Percentiles rank a stretch among this genome's conserved stretches.
phyloP scores from a whole-genome alignment of 2,888 invertebrate species.

The Podabrus alpinus region DNA sequence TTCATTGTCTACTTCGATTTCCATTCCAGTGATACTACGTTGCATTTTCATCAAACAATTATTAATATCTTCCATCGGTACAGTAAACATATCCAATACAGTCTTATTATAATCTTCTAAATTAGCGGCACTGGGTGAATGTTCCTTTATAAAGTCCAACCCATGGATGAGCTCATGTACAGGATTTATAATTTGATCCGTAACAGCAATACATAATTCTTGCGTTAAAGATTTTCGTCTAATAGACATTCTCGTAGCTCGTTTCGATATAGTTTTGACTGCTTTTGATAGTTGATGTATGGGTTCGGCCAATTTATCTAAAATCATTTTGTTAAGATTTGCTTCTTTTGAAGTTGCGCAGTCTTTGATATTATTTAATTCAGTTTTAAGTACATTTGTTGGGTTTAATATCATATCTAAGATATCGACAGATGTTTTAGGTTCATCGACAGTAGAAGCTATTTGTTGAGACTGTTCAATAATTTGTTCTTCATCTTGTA shows the following conservation, averaged over 20 bases:
- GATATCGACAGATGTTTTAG: slow-evolving; percentile 41
- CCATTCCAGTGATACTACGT: slow-evolving; percentile 35
- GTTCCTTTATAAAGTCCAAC: slow-evolving; percentile 57
- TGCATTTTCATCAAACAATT: slow-evolving; percentile 47
- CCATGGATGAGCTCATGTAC: slow-evolving; percentile 66
- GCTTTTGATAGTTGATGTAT: slow-evolving; percentile 46
- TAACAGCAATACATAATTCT: slow-evolving; percentile 59
- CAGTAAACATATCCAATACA: slow-evolving; percentile 46
- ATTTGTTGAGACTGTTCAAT: slow-evolving; percentile 13
- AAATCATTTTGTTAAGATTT: slow-evolving; percentile 40
- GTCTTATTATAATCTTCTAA: slow-evolving; percentile 39
- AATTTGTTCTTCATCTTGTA: background rate
- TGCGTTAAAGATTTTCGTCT: slow-evolving; percentile 47
- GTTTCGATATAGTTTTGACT: slow-evolving; percentile 46
- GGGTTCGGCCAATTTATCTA: slow-evolving; percentile 46
- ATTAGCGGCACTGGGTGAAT: slow-evolving; percentile 39
- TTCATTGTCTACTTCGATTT: slow-evolving; percentile 35
- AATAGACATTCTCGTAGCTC: slow-evolving; percentile 46
- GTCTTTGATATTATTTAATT: slow-evolving; percentile 48
- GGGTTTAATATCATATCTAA: slow-evolving; percentile 52
- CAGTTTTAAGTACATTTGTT: slow-evolving; percentile 55
- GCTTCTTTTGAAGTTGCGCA: slow-evolving; percentile 21
- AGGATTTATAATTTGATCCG: slow-evolving; percentile 67
- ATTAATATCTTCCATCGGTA: slow-evolving; percentile 47
- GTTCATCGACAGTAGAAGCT: slow-evolving; percentile 25